Evolutionary conservation across 2,888 invertebrate species (phyloP).

Genomic region (Tipula lateralis): DNA sequence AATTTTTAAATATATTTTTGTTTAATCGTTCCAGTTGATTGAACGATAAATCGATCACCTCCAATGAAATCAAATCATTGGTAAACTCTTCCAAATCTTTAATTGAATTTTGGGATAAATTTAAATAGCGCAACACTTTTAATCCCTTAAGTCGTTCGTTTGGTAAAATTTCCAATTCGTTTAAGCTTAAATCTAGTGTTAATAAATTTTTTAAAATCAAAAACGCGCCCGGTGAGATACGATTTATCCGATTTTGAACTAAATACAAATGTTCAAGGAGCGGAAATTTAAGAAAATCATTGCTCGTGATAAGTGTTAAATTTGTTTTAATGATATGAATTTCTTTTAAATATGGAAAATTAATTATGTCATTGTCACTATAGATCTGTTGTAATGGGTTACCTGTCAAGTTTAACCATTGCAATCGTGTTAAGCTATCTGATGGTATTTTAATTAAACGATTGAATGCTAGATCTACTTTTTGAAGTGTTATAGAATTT

Average conservation of each 20-base stretch:
- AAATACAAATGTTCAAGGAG: constrained; percentile 69
- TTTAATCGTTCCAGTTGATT: constrained; percentile 75
- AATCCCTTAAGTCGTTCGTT: constrained; percentile 79
- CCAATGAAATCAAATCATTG: constrained; percentile 67
- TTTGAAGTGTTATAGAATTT: constrained; percentile 64
- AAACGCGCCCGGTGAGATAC: constrained; percentile 81
- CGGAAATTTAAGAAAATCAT: constrained; percentile 80
- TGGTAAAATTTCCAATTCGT: constrained; percentile 76
- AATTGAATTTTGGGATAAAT: constrained; percentile 77
- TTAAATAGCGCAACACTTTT: constrained; percentile 65
- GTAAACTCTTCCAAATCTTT: constrained; percentile 79
- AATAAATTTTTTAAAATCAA: constrained; percentile 68
- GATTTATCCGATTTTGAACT: constrained; percentile 66
- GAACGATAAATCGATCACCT: constrained; percentile 74
- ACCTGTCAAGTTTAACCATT: constrained; percentile 74
- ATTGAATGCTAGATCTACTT: constrained; percentile 74
- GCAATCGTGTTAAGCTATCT: constrained; percentile 64
- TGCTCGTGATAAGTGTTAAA: constrained; percentile 74
- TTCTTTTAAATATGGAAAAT: constrained; percentile 75
- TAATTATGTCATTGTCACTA: constrained; percentile 61
- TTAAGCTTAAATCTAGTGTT: constrained; percentile 74
- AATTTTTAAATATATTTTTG: constrained; percentile 69
- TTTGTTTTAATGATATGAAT: constrained; percentile 75
- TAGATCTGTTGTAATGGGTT: constrained; percentile 75
- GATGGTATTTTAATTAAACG: constrained; percentile 71